Evolutionary conservation across 2,113 vertebrate genomes (phyloP).

Genomic region (Leucosticte australis): DNA sequence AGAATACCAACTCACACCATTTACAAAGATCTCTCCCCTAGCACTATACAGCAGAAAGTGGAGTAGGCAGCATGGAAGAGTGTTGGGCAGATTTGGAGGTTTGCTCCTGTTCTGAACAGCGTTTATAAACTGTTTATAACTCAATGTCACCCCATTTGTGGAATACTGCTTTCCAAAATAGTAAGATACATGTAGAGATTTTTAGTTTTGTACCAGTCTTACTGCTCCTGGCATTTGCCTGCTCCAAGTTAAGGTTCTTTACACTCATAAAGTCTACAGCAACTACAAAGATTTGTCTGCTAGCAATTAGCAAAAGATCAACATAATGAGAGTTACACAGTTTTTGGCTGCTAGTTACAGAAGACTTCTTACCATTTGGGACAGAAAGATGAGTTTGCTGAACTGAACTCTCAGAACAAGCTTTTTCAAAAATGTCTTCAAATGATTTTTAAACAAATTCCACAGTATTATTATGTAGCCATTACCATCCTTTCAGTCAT

Average conservation of each 20-base stretch:
- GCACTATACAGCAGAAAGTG: not conserved
- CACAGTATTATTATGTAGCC: not conserved
- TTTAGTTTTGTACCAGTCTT: not conserved
- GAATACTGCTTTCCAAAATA: not conserved
- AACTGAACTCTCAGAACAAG: not conserved
- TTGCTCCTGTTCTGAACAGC: not conserved
- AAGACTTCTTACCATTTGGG: not conserved
- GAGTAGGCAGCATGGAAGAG: not conserved
- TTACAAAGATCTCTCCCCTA: not conserved
- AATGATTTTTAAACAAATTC: not conserved
- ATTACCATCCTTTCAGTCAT: not conserved
- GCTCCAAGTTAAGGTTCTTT: not conserved
- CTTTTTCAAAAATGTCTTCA: not conserved
- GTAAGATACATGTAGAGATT: not conserved
- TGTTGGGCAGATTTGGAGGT: not conserved
- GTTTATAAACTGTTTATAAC: not conserved
- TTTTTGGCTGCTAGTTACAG: not conserved
- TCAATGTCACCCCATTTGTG: not conserved
- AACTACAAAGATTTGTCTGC: not conserved
- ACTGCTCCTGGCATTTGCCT: not conserved
- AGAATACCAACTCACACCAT: not conserved
- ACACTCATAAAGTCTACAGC: not conserved
- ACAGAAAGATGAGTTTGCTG: not conserved
- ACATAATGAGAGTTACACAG: not conserved
- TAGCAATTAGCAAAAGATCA: not conserved